Evolutionary conservation across 2,888 invertebrate species (phyloP), one percentile per base, ranked within the genome.

Genomic region (Rhyacophila evoluta): DNA sequence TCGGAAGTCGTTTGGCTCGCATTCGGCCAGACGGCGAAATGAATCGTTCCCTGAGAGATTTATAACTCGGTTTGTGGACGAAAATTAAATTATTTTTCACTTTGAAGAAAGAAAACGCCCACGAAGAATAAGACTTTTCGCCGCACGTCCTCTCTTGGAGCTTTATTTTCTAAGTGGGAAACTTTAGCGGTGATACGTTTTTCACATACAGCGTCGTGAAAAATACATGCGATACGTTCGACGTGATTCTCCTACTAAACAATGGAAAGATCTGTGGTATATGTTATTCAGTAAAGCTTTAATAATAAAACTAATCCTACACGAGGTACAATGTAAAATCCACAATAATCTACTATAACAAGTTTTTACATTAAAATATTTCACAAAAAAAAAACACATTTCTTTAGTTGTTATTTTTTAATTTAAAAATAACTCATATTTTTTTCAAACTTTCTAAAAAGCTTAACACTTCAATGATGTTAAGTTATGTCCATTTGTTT

Each of bases 21-120:
- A 55, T 55, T 55, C 41, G 37, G 55, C 75, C 73, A 75, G 79
- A 75, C 79, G 74, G 25, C 15, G 41, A 76, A 68, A 79, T 73
- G 76, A 79, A 68, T 55, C 77, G 69, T 68, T 71, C 73, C 73
- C 70, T 41, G 73, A 72, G 75, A 79, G 75, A 79, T 79, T 79
- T 79, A 55, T 55, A 74, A 41, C 41, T 39, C 39, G 29, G 29
- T 55, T 76, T 39, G 38, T 25, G 71, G 69, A 68, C 69, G 73
- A 33, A 79, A 79, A 76, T 76, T 72, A 76, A 76, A 79, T 79
- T 79, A 76, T 76, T 76, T 79, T 79, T 79, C 79, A 76, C 79
- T 79, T 79, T 73, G 73, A 76, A 69, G 72, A 38, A 76, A 69
- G 72, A 38, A 71, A 55, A 25, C 69, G 29, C 67, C 12, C 37